Evolutionary conservation across 2,113 vertebrate genomes (phyloP).

Genomic region (Leiothrix lutea): DNA sequence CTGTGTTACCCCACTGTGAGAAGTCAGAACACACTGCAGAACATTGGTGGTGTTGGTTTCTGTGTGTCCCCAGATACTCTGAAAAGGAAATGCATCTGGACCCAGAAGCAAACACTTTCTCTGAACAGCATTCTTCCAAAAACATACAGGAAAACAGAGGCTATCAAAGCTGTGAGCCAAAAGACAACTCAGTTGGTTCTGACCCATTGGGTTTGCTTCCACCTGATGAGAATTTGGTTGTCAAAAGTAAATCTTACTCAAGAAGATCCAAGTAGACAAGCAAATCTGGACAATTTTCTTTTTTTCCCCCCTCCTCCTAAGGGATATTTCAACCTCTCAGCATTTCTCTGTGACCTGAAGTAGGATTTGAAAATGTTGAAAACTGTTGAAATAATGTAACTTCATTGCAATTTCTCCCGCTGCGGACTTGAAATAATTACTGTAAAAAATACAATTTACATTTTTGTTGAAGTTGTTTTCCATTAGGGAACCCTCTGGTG

Average conservation of each 20-base stretch:
- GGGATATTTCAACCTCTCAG: not conserved
- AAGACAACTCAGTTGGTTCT: not conserved
- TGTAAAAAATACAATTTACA: not conserved
- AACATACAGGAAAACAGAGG: not conserved
- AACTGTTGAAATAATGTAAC: not conserved
- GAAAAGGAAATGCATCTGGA: not conserved
- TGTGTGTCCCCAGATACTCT: not conserved
- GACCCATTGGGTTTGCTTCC: not conserved
- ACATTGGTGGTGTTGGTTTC: not conserved
- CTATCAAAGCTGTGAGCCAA: not conserved
- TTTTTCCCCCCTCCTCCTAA: not conserved
- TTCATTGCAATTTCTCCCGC: not conserved
- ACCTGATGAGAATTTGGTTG: not conserved
- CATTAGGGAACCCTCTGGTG: not conserved
- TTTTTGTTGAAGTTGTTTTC: not conserved
- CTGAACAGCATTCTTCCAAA: not conserved
- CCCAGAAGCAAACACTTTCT: not conserved
- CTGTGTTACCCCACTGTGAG: accelerated
- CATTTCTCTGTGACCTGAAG: not conserved
- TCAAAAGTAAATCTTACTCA: not conserved
- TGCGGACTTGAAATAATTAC: not conserved
- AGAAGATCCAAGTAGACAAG: not conserved
- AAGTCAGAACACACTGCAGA: not conserved
- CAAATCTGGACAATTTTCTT: not conserved
- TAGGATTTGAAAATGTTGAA: not conserved